Evolutionary conservation across 1,140 invertebrate species (phyloP).

Genomic region (Drosophila simulans): DNA sequence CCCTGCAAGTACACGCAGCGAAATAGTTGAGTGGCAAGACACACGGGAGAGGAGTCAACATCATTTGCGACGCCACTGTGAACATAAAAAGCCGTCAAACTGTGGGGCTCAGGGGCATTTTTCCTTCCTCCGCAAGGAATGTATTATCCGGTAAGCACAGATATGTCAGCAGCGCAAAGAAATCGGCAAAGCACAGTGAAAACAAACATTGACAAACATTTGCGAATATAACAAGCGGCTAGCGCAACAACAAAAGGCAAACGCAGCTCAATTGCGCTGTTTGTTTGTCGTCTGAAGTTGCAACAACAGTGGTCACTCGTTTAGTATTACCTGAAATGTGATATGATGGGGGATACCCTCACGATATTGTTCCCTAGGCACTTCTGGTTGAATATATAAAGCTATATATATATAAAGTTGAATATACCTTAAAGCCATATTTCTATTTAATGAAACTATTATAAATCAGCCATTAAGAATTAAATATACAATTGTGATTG

Average conservation of each 20-base stretch:
- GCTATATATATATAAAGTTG: too few species aligned
- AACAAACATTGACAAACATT: constrained; percentile 35
- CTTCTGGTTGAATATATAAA: too few species aligned
- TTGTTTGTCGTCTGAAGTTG: constrained; percentile 46
- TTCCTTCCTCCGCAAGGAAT: constrained; percentile 96
- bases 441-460: not conserved
- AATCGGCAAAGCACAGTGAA: constrained; percentile 10
- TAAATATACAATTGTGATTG: too few species aligned
- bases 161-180: not conserved
- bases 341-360: too few species aligned
- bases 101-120: constrained; percentile 96
- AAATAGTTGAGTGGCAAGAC: constrained; percentile 18
- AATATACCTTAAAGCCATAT: too few species aligned
- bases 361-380: too few species aligned
- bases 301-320: constrained; percentile 13
- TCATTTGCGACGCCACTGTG: constrained; percentile 71
- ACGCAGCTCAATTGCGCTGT: constrained; percentile 42
- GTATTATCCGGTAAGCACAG: constrained; percentile 94
- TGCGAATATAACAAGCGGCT: constrained; percentile 16
- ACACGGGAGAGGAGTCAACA: constrained; percentile 30
- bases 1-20: constrained; percentile 26
- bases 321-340: not conserved
- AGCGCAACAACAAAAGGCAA: constrained; percentile 35
- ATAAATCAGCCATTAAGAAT: too few species aligned
- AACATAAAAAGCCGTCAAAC: constrained; percentile 92